Conservation (phyloP, 2,888 invertebrate genomes). For the Loripinus fragilis region DNA sequence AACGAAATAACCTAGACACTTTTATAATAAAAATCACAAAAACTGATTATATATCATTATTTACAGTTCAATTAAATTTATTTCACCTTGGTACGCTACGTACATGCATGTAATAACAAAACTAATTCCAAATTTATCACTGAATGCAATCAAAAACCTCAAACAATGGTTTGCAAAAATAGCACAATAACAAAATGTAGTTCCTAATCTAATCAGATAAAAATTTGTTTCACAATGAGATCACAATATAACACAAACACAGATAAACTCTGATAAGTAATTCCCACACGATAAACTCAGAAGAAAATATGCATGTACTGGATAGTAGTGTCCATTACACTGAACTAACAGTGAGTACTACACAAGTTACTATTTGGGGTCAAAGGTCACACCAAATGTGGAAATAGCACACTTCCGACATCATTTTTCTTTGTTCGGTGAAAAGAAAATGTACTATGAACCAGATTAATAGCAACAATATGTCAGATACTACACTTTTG, state of each 20-base stretch:
- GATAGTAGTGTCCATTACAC: too few relatives aligned
- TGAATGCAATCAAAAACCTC: background rate
- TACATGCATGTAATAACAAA: too few relatives aligned
- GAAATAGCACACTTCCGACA: slow-evolving; percentile 4
- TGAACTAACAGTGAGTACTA: background rate
- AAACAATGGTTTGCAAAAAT: slow-evolving; percentile 8
- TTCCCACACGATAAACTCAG: background rate
- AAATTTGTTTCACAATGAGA: background rate
- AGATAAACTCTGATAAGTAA: slow-evolving; percentile 11
- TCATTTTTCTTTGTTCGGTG: background rate
- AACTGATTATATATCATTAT: too few relatives aligned
- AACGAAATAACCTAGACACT: too few relatives aligned
- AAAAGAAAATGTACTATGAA: background rate
- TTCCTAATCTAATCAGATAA: background rate
- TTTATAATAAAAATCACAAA: too few relatives aligned
- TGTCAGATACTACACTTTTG: background rate
- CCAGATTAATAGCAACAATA: background rate
- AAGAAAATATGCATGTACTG: too few relatives aligned
- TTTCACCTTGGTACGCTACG: too few relatives aligned
- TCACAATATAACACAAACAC: background rate
- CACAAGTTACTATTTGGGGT: background rate
- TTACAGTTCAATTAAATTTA: too few relatives aligned
- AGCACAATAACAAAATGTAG: background rate
- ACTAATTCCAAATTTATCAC: background rate
- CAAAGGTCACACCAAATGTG: slow-evolving; percentile 4